Evolutionary conservation across 2,797 vertebrate genomes (phyloP).

Genomic region (Emys orbicularis): DNA sequence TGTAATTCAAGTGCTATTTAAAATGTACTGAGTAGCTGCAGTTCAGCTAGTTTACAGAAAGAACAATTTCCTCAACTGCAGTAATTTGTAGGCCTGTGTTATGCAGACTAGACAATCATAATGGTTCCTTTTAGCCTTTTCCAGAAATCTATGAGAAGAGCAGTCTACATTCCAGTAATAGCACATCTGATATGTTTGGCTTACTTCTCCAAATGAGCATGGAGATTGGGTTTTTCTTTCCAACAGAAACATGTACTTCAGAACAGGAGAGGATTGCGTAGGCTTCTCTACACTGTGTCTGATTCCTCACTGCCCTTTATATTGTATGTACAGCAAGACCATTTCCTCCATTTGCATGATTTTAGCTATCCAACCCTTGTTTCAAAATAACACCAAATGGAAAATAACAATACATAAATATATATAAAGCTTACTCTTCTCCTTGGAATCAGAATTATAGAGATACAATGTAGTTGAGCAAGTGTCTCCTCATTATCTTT

Average conservation of each 20-base stretch:
- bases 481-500: neutral
- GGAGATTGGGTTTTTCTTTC: neutral
- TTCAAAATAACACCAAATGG: neutral
- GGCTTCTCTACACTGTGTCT: neutral
- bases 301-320: neutral
- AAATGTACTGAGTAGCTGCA: neutral
- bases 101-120: neutral
- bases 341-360: rapidly evolving
- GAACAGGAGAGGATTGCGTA: neutral
- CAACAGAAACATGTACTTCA: neutral
- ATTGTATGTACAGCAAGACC: neutral
- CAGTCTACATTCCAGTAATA: neutral
- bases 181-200: neutral
- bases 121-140: neutral
- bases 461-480: neutral
- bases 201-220: neutral
- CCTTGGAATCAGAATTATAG: neutral
- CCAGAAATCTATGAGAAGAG: neutral
- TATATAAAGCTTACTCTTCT: neutral
- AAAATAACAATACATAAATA: neutral
- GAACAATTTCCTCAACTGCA: neutral
- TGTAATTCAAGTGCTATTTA: neutral
- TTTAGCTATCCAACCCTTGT: neutral
- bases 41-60: neutral
- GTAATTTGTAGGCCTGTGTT: neutral